Evolutionary conservation across 1,140 invertebrate genomes (phyloP).

Genomic region (Ooceraea biroi): DNA sequence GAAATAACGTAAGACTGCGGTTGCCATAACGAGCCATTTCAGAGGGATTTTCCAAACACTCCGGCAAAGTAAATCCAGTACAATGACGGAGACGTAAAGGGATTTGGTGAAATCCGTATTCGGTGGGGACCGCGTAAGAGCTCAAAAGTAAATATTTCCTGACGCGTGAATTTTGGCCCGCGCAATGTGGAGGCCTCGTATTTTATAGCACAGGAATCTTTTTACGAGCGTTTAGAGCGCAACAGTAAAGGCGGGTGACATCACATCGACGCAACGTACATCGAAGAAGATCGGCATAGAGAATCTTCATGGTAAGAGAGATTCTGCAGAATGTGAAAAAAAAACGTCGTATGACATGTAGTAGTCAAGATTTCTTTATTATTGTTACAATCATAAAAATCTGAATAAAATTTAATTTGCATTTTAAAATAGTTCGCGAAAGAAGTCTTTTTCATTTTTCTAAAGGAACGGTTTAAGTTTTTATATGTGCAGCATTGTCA

Average conservation of each 20-base stretch:
- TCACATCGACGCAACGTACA: not conserved
- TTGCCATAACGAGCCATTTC: constrained; percentile 43
- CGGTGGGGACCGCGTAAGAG: constrained; percentile 49
- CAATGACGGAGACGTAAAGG: constrained; percentile 67
- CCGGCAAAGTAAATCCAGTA: constrained; percentile 61
- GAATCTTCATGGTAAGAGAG: not conserved
- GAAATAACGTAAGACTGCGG: not conserved
- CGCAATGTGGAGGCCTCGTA: constrained; percentile 14
- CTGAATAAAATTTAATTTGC: not conserved
- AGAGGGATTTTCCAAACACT: constrained; percentile 42
- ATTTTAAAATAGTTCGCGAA: not conserved
- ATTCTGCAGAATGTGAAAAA: not conserved
- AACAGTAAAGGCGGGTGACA: constrained; percentile 18
- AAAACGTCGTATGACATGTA: not conserved
- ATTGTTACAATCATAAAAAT: not conserved
- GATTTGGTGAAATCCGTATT: constrained; percentile 72
- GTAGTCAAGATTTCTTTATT: not conserved
- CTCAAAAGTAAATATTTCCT: constrained; percentile 71
- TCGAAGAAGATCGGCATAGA: not conserved
- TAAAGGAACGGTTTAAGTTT: not conserved
- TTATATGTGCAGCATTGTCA: not conserved
- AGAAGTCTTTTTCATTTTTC: not conserved
- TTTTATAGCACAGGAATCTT: constrained; percentile 40
- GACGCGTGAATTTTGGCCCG: constrained; percentile 62
- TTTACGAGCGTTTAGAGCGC: constrained; percentile 45